These are phyloP conservation scores for Microplitis manilae DNA, from an alignment of 2,888 invertebrate species.

Conservation along the genomic window DNA sequence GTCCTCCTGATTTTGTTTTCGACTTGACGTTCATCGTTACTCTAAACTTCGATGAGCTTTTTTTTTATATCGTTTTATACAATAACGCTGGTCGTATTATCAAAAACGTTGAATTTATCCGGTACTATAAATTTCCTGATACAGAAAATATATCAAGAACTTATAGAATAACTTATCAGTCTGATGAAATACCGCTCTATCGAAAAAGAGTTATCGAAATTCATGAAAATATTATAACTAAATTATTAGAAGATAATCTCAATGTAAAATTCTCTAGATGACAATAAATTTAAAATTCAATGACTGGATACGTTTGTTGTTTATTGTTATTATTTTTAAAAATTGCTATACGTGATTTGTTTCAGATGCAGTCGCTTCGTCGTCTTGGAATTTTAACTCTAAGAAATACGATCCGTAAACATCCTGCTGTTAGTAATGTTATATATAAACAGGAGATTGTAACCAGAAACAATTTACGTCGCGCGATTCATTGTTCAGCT, in stretches of 20 bases:
- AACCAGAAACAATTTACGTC: slow-evolving; percentile 35
- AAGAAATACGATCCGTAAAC: slow-evolving; percentile 44
- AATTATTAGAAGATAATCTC: slow-evolving; percentile 56
- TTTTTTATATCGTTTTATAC: slow-evolving; percentile 62
- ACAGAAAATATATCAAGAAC: slow-evolving; percentile 60
- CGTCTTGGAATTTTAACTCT: slow-evolving; percentile 46
- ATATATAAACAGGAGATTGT: slow-evolving; percentile 28
- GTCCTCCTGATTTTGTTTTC: slow-evolving; percentile 51
- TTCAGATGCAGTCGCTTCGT: slow-evolving; percentile 58
- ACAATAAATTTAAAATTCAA: background rate
- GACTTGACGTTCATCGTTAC: slow-evolving; percentile 64
- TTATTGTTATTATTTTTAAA: background rate
- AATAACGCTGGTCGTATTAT: slow-evolving; percentile 65
- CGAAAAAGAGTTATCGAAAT: slow-evolving; percentile 65
- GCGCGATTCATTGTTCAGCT: slow-evolving; percentile 52
- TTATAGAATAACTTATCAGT: slow-evolving; percentile 68
- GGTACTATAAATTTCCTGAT: slow-evolving; percentile 59
- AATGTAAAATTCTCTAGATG: slow-evolving; percentile 48
- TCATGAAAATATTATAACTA: slow-evolving; percentile 64
- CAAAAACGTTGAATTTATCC: slow-evolving; percentile 60
- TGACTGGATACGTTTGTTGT: background rate
- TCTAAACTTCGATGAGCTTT: slow-evolving; percentile 51
- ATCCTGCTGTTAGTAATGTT: slow-evolving; percentile 31
- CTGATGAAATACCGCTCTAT: slow-evolving; percentile 64
- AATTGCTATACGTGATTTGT: slow-evolving; percentile 30